phyloP scores from a whole-genome alignment of 2,888 invertebrate genomes.

The Scaptomyza reducta region DNA sequence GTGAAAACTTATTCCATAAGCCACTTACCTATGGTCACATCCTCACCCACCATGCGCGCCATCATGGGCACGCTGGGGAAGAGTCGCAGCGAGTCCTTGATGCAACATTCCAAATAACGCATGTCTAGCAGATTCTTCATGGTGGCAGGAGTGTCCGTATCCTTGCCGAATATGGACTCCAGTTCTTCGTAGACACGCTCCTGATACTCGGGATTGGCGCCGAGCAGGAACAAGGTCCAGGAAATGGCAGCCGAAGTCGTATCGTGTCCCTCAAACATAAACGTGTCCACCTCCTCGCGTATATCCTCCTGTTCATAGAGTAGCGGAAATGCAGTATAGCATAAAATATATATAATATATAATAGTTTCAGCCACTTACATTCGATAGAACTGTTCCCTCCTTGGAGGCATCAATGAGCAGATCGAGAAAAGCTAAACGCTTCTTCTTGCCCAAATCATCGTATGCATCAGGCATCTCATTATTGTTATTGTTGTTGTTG shows the following conservation, averaged over 20 bases:
- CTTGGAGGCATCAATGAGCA: slow-evolving; percentile 86
- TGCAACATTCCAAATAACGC: slow-evolving; percentile 89
- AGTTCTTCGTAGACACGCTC: slow-evolving; percentile 85
- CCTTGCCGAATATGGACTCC: slow-evolving; percentile 84
- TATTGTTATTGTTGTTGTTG: slow-evolving; percentile 69
- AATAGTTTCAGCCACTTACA: slow-evolving; percentile 25
- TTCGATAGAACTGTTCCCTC: slow-evolving; percentile 84
- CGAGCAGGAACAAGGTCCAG: slow-evolving; percentile 84
- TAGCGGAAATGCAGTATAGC: neutral
- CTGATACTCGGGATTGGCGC: slow-evolving; percentile 83
- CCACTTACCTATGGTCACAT: slow-evolving; percentile 86
- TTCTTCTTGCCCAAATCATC: slow-evolving; percentile 85
- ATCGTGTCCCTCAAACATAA: slow-evolving; percentile 87
- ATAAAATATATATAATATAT: neutral
- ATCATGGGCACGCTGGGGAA: slow-evolving; percentile 89
- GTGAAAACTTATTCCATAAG: neutral
- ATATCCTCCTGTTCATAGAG: slow-evolving; percentile 82
- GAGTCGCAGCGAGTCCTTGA: slow-evolving; percentile 88
- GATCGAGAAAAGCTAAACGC: slow-evolving; percentile 86
- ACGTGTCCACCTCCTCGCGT: slow-evolving; percentile 88
- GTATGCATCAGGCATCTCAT: slow-evolving; percentile 73
- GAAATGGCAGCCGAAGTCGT: slow-evolving; percentile 84
- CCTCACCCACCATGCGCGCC: slow-evolving; percentile 86
- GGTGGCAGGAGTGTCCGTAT: slow-evolving; percentile 84
- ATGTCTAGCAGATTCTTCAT: slow-evolving; percentile 87